Conservation (phyloP, 1,140 invertebrate species). For the Amyelois transitella region DNA sequence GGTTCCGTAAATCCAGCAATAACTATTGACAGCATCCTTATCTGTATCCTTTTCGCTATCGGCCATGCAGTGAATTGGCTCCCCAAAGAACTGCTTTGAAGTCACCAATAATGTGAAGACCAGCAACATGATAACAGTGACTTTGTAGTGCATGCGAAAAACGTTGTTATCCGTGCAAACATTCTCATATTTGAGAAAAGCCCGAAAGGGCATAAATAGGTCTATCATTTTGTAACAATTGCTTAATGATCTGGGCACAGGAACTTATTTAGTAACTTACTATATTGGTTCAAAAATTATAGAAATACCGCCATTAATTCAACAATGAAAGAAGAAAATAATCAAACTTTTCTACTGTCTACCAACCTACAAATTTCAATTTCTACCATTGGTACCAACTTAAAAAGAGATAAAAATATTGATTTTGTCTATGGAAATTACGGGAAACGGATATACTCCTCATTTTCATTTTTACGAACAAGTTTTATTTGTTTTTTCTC, state of each 20-base stretch:
- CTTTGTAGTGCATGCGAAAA: slow-evolving; percentile 81
- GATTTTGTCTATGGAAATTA: not conserved
- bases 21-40: slow-evolving; percentile 79
- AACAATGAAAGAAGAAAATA: not conserved
- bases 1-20: slow-evolving; percentile 87
- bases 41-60: slow-evolving; percentile 57
- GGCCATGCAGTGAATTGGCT: slow-evolving; percentile 79
- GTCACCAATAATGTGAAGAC: slow-evolving; percentile 79
- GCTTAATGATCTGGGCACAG: not conserved
- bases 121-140: slow-evolving; percentile 79
- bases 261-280: not conserved
- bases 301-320: not conserved
- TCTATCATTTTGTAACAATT: slow-evolving; percentile 42
- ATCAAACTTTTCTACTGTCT: not conserved
- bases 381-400: not conserved
- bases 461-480: too few species aligned
- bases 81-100: slow-evolving; percentile 83
- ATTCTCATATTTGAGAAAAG: slow-evolving; percentile 76
- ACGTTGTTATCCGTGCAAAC: slow-evolving; percentile 80
- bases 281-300: not conserved
- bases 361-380: not conserved
- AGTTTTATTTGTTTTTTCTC: too few species aligned
- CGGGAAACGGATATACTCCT: not conserved
- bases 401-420: not conserved
- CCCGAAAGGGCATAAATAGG: slow-evolving; percentile 55